Percentiles rank a stretch among this genome's conserved stretches.
These are phyloP conservation scores for Apeltes quadracus DNA, from an alignment of 2,113 vertebrate genomes.

Conservation along the genomic window DNA sequence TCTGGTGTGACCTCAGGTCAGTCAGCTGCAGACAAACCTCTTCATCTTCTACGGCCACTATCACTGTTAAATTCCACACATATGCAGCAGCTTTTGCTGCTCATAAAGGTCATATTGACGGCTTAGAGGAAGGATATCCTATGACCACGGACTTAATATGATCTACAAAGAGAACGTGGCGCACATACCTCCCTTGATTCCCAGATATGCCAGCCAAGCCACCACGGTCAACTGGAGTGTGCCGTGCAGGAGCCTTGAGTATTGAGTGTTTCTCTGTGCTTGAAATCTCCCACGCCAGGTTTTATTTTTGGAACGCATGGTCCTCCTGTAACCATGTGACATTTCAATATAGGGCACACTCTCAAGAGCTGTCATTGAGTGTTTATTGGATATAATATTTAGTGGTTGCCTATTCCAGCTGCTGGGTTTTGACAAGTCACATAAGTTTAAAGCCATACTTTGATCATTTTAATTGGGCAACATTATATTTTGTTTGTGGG, in stretches of 20 bases:
- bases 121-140: conserved; percentile 63
- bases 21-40: conserved; percentile 41
- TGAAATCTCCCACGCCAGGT: conserved; percentile 48
- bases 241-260: conserved; percentile 50
- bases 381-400: conserved; percentile 44
- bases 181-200: conserved; percentile 74
- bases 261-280: conserved; percentile 58
- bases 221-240: conserved; percentile 61
- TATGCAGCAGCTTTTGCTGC: conserved; percentile 66
- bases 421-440: neutral
- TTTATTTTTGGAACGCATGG: conserved; percentile 67
- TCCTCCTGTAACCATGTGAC: conserved; percentile 50
- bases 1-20: conserved; percentile 36
- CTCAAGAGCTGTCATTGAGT: neutral
- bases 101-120: conserved; percentile 62
- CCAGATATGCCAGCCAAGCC: conserved; percentile 53
- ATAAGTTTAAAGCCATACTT: neutral
- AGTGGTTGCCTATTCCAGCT: neutral
- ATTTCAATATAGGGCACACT: conserved; percentile 49
- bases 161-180: conserved; percentile 68
- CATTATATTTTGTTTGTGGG: neutral
- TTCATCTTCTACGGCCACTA: conserved; percentile 32
- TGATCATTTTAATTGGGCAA: neutral
- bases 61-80: conserved; percentile 61
- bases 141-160: conserved; percentile 72